These are phyloP conservation scores for Agriopis leucophaearia DNA, from an alignment of 2,888 invertebrate genomes.

Conservation along the genomic window DNA sequence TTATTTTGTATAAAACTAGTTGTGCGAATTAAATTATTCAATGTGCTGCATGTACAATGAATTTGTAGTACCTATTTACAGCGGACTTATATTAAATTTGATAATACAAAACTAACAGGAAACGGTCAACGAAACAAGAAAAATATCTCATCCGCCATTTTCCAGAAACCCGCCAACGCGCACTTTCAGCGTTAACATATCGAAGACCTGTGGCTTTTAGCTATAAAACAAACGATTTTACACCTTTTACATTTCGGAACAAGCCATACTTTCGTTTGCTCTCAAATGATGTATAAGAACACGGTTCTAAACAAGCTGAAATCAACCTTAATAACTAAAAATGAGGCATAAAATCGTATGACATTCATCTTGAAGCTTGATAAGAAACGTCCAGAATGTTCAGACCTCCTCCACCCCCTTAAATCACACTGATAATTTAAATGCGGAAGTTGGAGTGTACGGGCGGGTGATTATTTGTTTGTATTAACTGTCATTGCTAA, in stretches of 20 bases:
- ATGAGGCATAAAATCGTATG: constrained; percentile 36
- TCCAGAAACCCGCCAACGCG: constrained; percentile 50
- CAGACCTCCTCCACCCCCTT: constrained; percentile 55
- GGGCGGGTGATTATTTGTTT: neutral
- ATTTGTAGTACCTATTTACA: too few species aligned
- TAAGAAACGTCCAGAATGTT: constrained; percentile 57
- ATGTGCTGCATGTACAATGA: too few species aligned
- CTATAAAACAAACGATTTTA: constrained; percentile 3
- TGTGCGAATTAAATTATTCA: too few species aligned
- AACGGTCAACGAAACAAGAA: neutral
- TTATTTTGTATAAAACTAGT: too few species aligned
- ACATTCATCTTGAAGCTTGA: constrained; percentile 50
- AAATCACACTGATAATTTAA: neutral
- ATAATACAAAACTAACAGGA: too few species aligned
- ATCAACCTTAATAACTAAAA: accelerated
- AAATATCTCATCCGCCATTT: constrained; percentile 52
- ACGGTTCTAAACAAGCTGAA: constrained; percentile 19
- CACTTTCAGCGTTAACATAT: constrained; percentile 77
- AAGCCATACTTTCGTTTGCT: constrained; percentile 27
- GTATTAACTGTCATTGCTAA: too few species aligned
- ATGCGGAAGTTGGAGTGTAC: neutral
- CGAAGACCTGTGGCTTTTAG: constrained; percentile 81
- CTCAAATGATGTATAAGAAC: constrained; percentile 3
- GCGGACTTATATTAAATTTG: too few species aligned
- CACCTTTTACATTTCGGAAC: constrained; percentile 34